Evolutionary conservation across 2,797 vertebrate species (phyloP).

Genomic region (Rhinella marina): DNA sequence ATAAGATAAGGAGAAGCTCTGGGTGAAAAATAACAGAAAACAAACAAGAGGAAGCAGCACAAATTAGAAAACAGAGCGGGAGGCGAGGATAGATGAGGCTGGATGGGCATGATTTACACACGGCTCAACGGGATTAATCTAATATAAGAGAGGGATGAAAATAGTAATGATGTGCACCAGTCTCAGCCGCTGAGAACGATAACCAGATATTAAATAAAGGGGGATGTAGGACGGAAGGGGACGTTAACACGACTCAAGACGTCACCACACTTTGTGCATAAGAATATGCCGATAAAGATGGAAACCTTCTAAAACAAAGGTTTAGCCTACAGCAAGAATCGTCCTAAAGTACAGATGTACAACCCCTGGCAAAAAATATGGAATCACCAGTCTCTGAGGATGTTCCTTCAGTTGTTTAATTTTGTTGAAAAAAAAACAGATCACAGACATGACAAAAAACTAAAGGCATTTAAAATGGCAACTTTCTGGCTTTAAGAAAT

Average conservation of each 20-base stretch:
- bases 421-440: too few relatives aligned
- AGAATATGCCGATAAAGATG: not conserved
- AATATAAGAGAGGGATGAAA: not conserved
- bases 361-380: too few relatives aligned
- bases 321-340: not conserved
- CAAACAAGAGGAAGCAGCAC: not conserved
- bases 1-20: conserved; percentile 15
- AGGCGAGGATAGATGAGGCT: not conserved
- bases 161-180: not conserved
- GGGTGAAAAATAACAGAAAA: not conserved
- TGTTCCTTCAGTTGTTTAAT: too few relatives aligned
- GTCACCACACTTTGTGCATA: not conserved
- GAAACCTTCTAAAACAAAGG: not conserved
- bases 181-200: not conserved
- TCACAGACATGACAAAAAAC: too few relatives aligned
- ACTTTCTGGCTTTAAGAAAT: too few relatives aligned
- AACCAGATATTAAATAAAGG: not conserved
- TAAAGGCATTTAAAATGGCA: too few relatives aligned
- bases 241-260: not conserved
- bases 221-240: not conserved
- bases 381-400: too few relatives aligned
- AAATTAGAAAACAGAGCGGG: not conserved
- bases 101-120: not conserved
- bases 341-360: too few relatives aligned
- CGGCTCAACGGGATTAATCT: not conserved